Base-by-base conservation (phyloP, 2,888 invertebrate species). In the Zygothrica quintamaculata region DNA sequence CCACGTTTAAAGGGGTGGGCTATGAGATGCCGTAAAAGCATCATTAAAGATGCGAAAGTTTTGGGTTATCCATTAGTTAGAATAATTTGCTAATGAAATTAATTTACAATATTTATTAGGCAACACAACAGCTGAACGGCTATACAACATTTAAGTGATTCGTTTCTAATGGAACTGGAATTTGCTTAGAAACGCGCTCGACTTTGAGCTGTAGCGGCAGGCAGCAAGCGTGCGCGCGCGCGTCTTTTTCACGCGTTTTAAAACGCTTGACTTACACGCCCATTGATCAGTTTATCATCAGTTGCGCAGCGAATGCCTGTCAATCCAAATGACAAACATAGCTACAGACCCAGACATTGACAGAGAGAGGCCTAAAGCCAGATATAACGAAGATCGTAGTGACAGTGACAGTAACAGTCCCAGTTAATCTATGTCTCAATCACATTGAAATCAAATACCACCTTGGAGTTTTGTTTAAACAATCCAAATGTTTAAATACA, bases 81-180 rank as follows among this genome's bases (percentile, higher is more conserved):
- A 53, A 56, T 22, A 22, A 57, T 59, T 60, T 31, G 62, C 78
- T 74, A 70, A 84, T 74, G 71, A 67, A 65, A 86, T 68, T 71
- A 84, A 87, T 87, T 77, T 68, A 31, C 44, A 65, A 66, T 52
- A 66, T 80, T 74, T 74, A 71, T 67, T 56, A 56, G 48, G 48
- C 37, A 55, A 39, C 40, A 11, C 9, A 2, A 11, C 31, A 1
- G 36, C 29, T 11, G 1, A 7, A 42, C 29, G 11, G 33, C 33
- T 33, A 33, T 33, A 12, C 33, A 13, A 43, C 43, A 65, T 39
- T 66, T 58, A 36, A 67, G 31, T 37, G 37, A 7, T 29, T 29
- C 7, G 15, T 31, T 31, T 8, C 11, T 5, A 31, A 16, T 26
- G 11, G 33, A 75, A 60, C 60, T 16, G 48, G 50, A 36, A 75